Conservation (phyloP, 2,888 invertebrate species). For the Coleophora deauratella region DNA sequence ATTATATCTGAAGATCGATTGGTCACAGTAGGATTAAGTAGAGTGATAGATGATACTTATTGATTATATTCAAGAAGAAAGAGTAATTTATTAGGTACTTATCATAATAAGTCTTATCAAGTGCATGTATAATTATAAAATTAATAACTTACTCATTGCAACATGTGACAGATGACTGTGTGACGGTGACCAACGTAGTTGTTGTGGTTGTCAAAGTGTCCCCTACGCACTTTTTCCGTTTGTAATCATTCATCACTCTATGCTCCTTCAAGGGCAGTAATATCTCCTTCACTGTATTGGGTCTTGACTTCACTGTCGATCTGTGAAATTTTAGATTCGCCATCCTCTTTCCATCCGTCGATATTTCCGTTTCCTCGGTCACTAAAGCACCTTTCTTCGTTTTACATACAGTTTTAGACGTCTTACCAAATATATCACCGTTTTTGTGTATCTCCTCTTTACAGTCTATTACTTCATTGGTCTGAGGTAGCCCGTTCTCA, state of each 20-base stretch:
- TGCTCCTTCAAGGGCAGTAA: conserved; percentile 55
- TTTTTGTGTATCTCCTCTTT: conserved; percentile 52
- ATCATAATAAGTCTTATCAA: too few species aligned
- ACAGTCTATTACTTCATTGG: conserved; percentile 44
- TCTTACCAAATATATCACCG: conserved; percentile 58
- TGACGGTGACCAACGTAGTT: conserved; percentile 60
- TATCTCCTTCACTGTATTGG: conserved; percentile 52
- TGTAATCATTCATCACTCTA: conserved; percentile 44
- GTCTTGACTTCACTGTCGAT: conserved; percentile 54
- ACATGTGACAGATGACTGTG: conserved; percentile 58
- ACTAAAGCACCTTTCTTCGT: conserved; percentile 59
- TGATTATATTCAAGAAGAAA: too few species aligned
- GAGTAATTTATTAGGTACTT: too few species aligned
- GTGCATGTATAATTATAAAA: background rate
- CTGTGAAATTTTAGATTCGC: conserved; percentile 61
- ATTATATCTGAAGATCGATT: too few species aligned
- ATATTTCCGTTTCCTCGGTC: conserved; percentile 61
- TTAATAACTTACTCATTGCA: conserved; percentile 66
- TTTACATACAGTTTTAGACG: conserved; percentile 51
- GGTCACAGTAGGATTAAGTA: too few species aligned
- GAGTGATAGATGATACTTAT: too few species aligned
- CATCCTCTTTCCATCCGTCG: conserved; percentile 52
- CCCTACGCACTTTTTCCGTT: conserved; percentile 54
- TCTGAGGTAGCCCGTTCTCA: conserved; percentile 58
- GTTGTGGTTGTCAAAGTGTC: conserved; percentile 58